A percentile compares a stretch with the other conserved stretches of the same genome.
Conservation (phyloP, 2,113 vertebrate species). For the Rhodinocichla rosea region DNA sequence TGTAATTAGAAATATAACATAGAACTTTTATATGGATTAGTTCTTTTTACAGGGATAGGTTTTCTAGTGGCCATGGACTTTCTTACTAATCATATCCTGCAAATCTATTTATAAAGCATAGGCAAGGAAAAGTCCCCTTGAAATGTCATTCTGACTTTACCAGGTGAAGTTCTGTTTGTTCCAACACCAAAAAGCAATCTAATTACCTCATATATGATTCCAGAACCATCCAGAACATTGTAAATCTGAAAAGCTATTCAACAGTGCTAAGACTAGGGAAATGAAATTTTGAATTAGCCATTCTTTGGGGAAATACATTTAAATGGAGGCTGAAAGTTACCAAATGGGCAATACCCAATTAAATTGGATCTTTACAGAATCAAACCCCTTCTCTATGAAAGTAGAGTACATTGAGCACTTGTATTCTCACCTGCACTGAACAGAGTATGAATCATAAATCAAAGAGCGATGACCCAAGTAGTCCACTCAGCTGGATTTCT, state of each 20-base stretch:
- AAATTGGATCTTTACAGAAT: conserved; percentile 28
- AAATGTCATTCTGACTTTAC: conserved; percentile 47
- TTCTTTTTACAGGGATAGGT: background rate
- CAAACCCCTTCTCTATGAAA: background rate
- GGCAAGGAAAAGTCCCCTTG: background rate
- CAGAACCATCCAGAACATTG: conserved; percentile 8
- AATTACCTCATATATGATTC: conserved; percentile 1
- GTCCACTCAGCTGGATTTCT: conserved; percentile 28
- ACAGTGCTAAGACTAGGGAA: conserved; percentile 4
- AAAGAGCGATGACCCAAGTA: background rate
- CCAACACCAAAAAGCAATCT: background rate
- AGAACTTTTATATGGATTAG: background rate
- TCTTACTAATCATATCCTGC: background rate
- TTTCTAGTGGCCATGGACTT: background rate
- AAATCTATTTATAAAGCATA: conserved; percentile 20
- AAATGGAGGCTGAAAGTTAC: background rate
- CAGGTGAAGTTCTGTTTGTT: conserved; percentile 39
- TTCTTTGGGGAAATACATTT: conserved; percentile 33
- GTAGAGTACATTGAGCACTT: conserved; percentile 29
- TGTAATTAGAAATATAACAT: background rate
- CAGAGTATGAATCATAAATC: conserved; percentile 41
- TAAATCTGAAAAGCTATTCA: conserved; percentile 37
- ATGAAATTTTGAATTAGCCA: conserved; percentile 39
- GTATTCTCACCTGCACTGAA: conserved; percentile 19
- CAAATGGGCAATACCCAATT: conserved; percentile 14